Evolutionary conservation across 2,113 vertebrate species (phyloP), one percentile per base, ranked within the genome.

Genomic region (Chrysochloris asiatica): DNA sequence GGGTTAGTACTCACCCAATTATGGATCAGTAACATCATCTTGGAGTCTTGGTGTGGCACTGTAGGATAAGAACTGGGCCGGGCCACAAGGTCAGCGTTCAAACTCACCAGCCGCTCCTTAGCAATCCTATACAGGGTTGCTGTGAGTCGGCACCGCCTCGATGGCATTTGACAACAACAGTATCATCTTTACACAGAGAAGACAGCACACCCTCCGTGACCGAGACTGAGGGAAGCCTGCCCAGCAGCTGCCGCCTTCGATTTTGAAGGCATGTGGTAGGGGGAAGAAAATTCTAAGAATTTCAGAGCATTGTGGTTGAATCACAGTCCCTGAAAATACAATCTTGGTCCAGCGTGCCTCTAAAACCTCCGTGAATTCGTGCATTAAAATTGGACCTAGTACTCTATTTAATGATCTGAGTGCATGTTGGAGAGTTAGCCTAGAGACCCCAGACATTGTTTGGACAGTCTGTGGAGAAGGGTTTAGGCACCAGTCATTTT

Each of bases 101-200:
- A n/a, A n/a, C n/a, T n/a, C n/a, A n/a, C n/a, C n/a, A n/a, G n/a
- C n/a, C n/a, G n/a, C n/a, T n/a, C n/a, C n/a, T n/a, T n/a, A n/a
- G n/a, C n/a, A n/a, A n/a, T n/a, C n/a, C n/a, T n/a, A n/a, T n/a
- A n/a, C n/a, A n/a, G n/a, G n/a, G n/a, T n/a, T n/a, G n/a, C n/a
- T n/a, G n/a, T n/a, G n/a, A n/a, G n/a, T n/a, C n/a, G n/a, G n/a
- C n/a, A n/a, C n/a, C n/a, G n/a, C n/a, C n/a, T n/a, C n/a, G n/a
- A n/a, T n/a, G n/a, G n/a, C n/a, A n/a, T n/a, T n/a, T n/a, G n/a
- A n/a, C n/a, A n/a, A n/a, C n/a, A n/a, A n/a, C n/a, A 41, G 67
- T 95, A 76, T 96, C 91, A 94, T 95, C 89, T 92, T 75, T 86
- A 47, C 89, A 84, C 86, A 78, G 85, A 90, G 78, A 94, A 83